Evolutionary conservation across 2,888 invertebrate species (phyloP), one percentile per base, ranked within the genome.

Genomic region (Tinea trinotella): DNA sequence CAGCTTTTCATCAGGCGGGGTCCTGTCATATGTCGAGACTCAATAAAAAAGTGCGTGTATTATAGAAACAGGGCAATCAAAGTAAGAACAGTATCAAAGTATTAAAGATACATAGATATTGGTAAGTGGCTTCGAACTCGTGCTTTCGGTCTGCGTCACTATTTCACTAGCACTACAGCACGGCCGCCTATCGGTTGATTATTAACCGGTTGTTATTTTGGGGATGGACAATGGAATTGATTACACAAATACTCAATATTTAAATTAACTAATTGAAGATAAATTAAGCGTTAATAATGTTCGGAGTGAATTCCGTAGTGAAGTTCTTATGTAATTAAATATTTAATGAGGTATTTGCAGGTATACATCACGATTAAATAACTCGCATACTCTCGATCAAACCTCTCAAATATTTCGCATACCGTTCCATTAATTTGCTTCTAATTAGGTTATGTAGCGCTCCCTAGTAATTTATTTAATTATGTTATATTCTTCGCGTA

Each of bases 381-480:
- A 15, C 40, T 40, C 40, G 40, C 40, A 40, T 40, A 15, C 13
- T 40, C 40, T 30, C 40, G 40, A 40, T 40, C 40, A 40, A 40
- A 15, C 40, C 30, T 12, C 12, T 15, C 40, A 40, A 40, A 40
- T 40, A 40, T 40, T 40, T 40, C 13, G 40, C 40, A 40, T 40
- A 40, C 12, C 40, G 12, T 40, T 15, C 40, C 7, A 40, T 40
- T 40, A 15, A 40, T 13, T 40, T 40, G 40, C 13, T n/a, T 40
- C 40, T 40, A 40, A 40, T 40, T 40, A 40, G 15, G 40, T 40
- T 40, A 40, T 13, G 40, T 15, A 40, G 40, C 40, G 5, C 13
- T 30, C 3, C 40, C 2, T 40, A 15, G 12, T 12, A 40, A 40
- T 15, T 40, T 15, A 12, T 40, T 40, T 40, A 40, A 40, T 40